Percentiles rank a stretch among this genome's conserved stretches.
These are phyloP conservation scores for Eretmochelys imbricata DNA, from an alignment of 2,113 vertebrate species.

Conservation along the genomic window DNA sequence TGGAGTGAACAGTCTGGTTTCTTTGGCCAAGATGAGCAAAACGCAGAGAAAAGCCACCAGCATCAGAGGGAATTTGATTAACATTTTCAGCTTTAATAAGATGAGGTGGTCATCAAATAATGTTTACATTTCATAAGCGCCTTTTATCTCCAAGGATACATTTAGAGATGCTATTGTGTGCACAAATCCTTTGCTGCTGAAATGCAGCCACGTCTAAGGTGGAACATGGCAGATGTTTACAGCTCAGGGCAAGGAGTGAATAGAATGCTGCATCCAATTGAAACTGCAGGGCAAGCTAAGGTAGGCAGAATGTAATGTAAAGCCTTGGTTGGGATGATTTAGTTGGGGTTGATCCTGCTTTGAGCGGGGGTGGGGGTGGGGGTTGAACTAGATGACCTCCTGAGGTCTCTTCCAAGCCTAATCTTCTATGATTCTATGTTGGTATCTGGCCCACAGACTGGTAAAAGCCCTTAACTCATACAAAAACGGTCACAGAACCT, in stretches of 20 bases:
- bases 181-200: background rate
- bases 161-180: background rate
- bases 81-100: background rate
- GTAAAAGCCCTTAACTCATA: background rate
- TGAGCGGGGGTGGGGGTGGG: too few relatives aligned
- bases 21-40: background rate
- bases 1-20: background rate
- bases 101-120: background rate
- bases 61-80: background rate
- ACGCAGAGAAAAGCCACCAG: background rate
- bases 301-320: background rate
- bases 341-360: too few relatives aligned
- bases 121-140: background rate
- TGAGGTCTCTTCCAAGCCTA: too few relatives aligned
- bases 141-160: background rate
- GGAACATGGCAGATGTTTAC: background rate
- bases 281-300: background rate
- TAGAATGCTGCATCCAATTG: background rate
- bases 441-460: background rate
- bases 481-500: background rate
- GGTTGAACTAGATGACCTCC: too few relatives aligned
- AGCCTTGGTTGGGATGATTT: too few relatives aligned
- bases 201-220: background rate
- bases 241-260: background rate
- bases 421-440: too few relatives aligned